Conservation (phyloP, 2,888 invertebrate genomes). For the Drepanosiphum platanoidis region DNA sequence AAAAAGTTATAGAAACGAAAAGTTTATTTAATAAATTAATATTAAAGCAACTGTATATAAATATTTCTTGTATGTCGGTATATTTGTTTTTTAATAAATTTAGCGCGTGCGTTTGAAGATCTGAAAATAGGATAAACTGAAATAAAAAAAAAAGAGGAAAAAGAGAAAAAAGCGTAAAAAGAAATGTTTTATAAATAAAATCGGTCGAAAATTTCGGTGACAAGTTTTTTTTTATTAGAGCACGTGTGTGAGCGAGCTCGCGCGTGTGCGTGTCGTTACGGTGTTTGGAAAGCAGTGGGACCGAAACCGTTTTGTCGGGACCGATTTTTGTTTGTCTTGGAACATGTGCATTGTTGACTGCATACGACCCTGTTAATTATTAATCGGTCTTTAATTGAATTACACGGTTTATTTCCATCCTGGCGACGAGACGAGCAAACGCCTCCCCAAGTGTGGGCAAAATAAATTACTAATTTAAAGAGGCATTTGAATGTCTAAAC, state of each 20-base stretch:
- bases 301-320: slow-evolving; percentile 61
- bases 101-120: slow-evolving; percentile 51
- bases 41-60: not conserved
- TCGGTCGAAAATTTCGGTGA: slow-evolving; percentile 55
- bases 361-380: slow-evolving; percentile 60
- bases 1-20: not conserved
- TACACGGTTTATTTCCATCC: slow-evolving; percentile 61
- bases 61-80: not conserved
- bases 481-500: not conserved
- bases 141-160: not conserved
- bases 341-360: slow-evolving; percentile 60
- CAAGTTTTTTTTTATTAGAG: slow-evolving; percentile 58
- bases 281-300: slow-evolving; percentile 59
- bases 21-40: slow-evolving; percentile 4
- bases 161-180: slow-evolving; percentile 28
- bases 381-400: slow-evolving; percentile 62
- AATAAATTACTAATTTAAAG: slow-evolving; percentile 43
- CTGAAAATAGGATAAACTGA: slow-evolving; percentile 26
- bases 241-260: slow-evolving; percentile 28
- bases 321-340: slow-evolving; percentile 61
- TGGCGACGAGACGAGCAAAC: slow-evolving; percentile 20
- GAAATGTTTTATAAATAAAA: slow-evolving; percentile 55
- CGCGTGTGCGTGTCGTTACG: slow-evolving; percentile 32
- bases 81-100: slow-evolving; percentile 38
- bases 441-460: slow-evolving; percentile 24